phyloP scores from a whole-genome alignment of 2,888 invertebrate species.

The Amphimallon solstitiale region DNA sequence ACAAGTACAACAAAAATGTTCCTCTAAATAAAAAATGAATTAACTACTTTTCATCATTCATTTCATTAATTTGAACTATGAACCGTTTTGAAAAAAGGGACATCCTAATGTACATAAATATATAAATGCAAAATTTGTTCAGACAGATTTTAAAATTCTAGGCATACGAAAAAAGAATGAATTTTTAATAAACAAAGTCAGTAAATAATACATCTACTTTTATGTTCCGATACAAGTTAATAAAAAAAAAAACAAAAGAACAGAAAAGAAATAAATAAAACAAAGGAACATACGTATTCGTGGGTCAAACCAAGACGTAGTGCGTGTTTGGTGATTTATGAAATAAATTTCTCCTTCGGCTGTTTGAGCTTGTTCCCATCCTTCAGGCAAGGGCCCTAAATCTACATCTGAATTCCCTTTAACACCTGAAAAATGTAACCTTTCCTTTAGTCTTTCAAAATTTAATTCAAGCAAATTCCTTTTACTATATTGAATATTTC shows the following conservation, averaged over 20 bases:
- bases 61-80: too few species aligned
- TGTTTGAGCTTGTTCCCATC: slow-evolving; percentile 89
- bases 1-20: too few species aligned
- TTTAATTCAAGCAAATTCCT: slow-evolving; percentile 20
- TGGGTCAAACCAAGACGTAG: slow-evolving; percentile 98
- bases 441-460: slow-evolving; percentile 22
- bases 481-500: slow-evolving; percentile 29
- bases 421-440: slow-evolving; percentile 50
- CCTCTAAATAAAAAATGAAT: too few species aligned
- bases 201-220: neutral
- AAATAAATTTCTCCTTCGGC: slow-evolving; percentile 89
- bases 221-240: slow-evolving; percentile 3
- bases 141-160: slow-evolving; percentile 5
- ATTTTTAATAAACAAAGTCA: neutral
- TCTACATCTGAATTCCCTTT: slow-evolving; percentile 66
- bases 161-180: neutral
- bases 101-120: too few species aligned
- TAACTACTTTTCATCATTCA: too few species aligned
- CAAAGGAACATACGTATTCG: slow-evolving; percentile 86
- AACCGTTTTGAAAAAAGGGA: too few species aligned
- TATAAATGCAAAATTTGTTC: neutral
- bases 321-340: slow-evolving; percentile 92
- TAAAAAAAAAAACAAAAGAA: neutral
- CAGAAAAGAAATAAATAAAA: slow-evolving; percentile 10
- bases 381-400: slow-evolving; percentile 83